Percentiles rank a stretch among this genome's conserved stretches.
phyloP scores from a whole-genome alignment of 2,797 vertebrate genomes.

The Epinephelus coioides region DNA sequence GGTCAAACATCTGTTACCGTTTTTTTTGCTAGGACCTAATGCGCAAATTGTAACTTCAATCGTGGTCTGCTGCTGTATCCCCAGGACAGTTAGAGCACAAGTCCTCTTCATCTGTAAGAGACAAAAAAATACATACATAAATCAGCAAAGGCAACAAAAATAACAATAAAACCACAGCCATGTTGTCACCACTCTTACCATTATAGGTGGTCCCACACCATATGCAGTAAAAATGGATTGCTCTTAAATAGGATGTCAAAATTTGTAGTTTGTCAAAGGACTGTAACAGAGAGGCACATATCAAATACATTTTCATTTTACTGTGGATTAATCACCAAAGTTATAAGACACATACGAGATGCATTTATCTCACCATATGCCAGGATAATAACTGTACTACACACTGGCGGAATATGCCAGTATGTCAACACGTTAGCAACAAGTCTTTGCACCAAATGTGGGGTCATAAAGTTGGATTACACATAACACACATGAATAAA shows the following conservation, averaged over 20 bases:
- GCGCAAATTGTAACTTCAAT: conserved; percentile 75
- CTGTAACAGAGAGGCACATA: conserved; percentile 76
- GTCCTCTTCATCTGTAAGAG: conserved; percentile 90
- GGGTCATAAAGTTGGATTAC: neutral
- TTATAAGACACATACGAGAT: neutral
- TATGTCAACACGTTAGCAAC: no score
- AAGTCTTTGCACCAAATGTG: neutral
- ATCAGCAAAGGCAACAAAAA: conserved; percentile 19
- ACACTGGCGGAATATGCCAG: neutral
- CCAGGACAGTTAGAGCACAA: conserved; percentile 93
- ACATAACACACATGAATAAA: neutral
- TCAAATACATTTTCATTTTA: neutral
- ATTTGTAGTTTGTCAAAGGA: conserved; percentile 91
- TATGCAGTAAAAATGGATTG: conserved; percentile 93
- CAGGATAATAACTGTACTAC: neutral
- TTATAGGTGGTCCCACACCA: conserved; percentile 97
- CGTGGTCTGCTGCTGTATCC: conserved; percentile 92
- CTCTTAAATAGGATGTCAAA: conserved; percentile 93
- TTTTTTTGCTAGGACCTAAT: conserved; percentile 6
- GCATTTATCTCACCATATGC: neutral
- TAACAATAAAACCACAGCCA: neutral
- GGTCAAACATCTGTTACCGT: conserved; percentile 4
- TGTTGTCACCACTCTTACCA: conserved; percentile 87
- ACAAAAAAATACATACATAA: neutral
- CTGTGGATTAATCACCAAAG: neutral